phyloP scores from a whole-genome alignment of 2,888 invertebrate species.

The Dioctria linearis region DNA sequence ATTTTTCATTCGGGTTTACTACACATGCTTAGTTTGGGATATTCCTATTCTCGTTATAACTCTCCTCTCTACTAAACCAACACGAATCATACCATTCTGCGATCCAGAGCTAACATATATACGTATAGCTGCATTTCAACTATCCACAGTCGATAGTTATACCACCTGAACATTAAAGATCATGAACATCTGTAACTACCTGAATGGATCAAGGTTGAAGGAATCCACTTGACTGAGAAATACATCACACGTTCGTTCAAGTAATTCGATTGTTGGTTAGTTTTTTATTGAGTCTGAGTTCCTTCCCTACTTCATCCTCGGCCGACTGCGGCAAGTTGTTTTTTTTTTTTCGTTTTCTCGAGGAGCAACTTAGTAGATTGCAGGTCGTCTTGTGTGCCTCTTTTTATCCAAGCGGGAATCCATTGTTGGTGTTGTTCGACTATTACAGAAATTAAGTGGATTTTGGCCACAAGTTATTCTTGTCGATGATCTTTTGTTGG shows the following conservation, averaged over 20 bases:
- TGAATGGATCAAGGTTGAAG: slow-evolving; percentile 35
- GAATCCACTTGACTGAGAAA: slow-evolving; percentile 21
- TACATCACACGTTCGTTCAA: slow-evolving; percentile 27
- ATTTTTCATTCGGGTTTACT: slow-evolving; percentile 20
- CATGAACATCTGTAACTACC: slow-evolving; percentile 35
- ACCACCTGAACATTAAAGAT: neutral
- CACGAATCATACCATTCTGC: too few species aligned
- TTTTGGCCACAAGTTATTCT: slow-evolving; percentile 25
- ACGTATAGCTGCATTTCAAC: neutral
- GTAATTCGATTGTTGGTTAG: slow-evolving; percentile 32
- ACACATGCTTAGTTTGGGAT: too few species aligned
- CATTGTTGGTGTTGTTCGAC: slow-evolving; percentile 32
- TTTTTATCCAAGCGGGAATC: neutral
- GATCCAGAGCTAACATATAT: too few species aligned
- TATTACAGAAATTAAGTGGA: slow-evolving; percentile 30
- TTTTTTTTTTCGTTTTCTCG: slow-evolving; percentile 18
- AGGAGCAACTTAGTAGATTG: neutral
- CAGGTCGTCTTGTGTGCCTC: neutral
- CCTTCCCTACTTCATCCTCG: slow-evolving; percentile 22
- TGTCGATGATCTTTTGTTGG: slow-evolving; percentile 24
- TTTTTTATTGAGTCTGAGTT: neutral
- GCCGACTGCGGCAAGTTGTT: slow-evolving; percentile 6
- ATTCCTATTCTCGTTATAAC: too few species aligned
- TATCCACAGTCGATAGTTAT: neutral
- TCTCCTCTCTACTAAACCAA: too few species aligned